Evolutionary conservation across 2,888 invertebrate genomes (phyloP), one percentile per base, ranked within the genome.

Genomic region (Lycia hirtaria): DNA sequence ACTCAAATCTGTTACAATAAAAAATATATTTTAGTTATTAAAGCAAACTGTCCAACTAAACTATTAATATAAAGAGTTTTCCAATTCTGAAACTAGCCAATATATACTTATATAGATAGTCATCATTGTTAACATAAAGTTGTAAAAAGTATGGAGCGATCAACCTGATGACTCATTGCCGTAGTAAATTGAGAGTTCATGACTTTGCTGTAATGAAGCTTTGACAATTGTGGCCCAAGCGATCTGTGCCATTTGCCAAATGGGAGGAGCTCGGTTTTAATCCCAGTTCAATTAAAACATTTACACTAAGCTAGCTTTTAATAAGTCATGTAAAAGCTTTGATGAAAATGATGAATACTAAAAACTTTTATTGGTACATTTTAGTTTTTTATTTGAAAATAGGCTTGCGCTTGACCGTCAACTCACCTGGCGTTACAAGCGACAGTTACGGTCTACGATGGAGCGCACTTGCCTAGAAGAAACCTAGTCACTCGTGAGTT

Each of bases 101-200:
- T 26, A 30, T 19, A 30, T 44, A 19, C 17, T 17, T n/a, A 9
- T 30, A 41, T 26, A 30, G 19, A 30, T 44, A 19, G n/a, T 17
- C 17, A 9, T 30, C 44, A 44, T 30, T 44, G 44, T 30, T 41
- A 10, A 17, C 41, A 40, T 17, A 15, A 17, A 38, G 9, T 28
- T 6, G 19, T 37, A 20, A 49, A 49, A 49, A 35, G 12, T 22
- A 19, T 6, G n/a, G 51, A 33, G 15, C 24, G 43, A 51, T 43
- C 17, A 35, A 17, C 33, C 65, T 72, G 69, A 67, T 72, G 73
- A 72, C 63, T 60, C 51, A 51, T 60, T 45, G n/a, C 28, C 26
- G 12, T 35, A 10, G 17, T 43, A 33, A 43, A 51, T 43, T 22
- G 14, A 35, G 33, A 43, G 43, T 43, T 51, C 43, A 51, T 50